Evolutionary conservation across 2,797 vertebrate genomes (phyloP).

Genomic region (Cuniculus paca): DNA sequence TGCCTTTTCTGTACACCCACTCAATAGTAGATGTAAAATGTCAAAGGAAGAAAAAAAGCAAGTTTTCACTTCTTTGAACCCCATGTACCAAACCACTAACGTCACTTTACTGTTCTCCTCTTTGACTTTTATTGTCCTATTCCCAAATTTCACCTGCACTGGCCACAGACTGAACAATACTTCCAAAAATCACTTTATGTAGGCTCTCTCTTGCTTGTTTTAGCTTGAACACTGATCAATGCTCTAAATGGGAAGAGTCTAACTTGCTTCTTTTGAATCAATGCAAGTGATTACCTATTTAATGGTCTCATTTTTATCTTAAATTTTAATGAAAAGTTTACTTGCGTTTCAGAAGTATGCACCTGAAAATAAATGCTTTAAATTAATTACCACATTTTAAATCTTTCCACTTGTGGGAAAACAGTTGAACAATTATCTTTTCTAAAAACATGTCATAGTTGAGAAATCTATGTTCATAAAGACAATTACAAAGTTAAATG

Average conservation of each 20-base stretch:
- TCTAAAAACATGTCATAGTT: background rate
- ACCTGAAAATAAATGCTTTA: slow-evolving; percentile 4
- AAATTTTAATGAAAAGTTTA: background rate
- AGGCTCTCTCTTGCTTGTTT: background rate
- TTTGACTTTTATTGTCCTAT: background rate
- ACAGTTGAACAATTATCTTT: background rate
- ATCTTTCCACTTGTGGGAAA: background rate
- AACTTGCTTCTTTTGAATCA: slow-evolving; percentile 23
- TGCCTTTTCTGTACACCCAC: slow-evolving; percentile 57
- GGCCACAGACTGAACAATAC: background rate
- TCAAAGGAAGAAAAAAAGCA: slow-evolving; percentile 45
- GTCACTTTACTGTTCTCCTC: background rate
- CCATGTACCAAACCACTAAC: background rate
- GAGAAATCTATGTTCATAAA: background rate
- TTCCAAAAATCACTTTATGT: background rate
- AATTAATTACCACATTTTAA: background rate
- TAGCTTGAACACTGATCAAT: background rate
- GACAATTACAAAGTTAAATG: background rate
- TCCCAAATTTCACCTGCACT: background rate
- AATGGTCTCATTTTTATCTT: slow-evolving; percentile 1
- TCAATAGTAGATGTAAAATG: slow-evolving; percentile 72
- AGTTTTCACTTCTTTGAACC: slow-evolving; percentile 2
- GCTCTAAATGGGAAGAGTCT: background rate
- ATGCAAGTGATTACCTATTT: background rate
- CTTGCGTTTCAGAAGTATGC: background rate